These are phyloP conservation scores for Miltochrista miniata DNA, from an alignment of 2,888 invertebrate species.

Conservation along the genomic window DNA sequence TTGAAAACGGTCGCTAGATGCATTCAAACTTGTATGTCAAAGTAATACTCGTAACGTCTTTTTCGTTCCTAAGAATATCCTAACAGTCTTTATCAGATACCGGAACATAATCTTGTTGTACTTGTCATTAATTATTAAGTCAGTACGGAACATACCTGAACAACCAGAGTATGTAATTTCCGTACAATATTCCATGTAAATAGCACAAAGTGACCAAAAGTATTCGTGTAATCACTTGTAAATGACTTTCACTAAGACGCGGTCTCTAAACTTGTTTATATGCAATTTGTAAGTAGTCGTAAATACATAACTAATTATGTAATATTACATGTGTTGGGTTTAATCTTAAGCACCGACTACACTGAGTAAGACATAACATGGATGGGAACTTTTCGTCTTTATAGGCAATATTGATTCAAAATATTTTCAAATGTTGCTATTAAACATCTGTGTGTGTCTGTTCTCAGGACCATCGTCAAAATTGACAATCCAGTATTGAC, in stretches of 20 bases:
- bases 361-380: neutral
- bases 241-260: constrained; percentile 27
- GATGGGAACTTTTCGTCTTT: too few species aligned
- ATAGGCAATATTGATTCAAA: too few species aligned
- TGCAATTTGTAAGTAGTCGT: constrained; percentile 15
- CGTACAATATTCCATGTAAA: neutral
- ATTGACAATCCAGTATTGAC: too few species aligned
- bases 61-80: too few species aligned
- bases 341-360: neutral
- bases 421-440: too few species aligned
- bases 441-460: too few species aligned
- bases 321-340: constrained; percentile 6
- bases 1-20: too few species aligned
- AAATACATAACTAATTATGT: constrained; percentile 3
- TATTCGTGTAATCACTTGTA: constrained; percentile 17
- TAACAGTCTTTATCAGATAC: too few species aligned
- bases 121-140: neutral
- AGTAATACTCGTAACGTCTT: too few species aligned
- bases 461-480: too few species aligned
- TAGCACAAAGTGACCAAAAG: neutral
- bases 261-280: constrained; percentile 17
- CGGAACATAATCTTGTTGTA: neutral
- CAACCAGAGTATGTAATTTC: neutral
- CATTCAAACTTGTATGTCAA: too few species aligned
- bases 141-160: neutral